Evolutionary conservation across 2,888 invertebrate genomes (phyloP).

Genomic region (Microplitis deprimator): DNA sequence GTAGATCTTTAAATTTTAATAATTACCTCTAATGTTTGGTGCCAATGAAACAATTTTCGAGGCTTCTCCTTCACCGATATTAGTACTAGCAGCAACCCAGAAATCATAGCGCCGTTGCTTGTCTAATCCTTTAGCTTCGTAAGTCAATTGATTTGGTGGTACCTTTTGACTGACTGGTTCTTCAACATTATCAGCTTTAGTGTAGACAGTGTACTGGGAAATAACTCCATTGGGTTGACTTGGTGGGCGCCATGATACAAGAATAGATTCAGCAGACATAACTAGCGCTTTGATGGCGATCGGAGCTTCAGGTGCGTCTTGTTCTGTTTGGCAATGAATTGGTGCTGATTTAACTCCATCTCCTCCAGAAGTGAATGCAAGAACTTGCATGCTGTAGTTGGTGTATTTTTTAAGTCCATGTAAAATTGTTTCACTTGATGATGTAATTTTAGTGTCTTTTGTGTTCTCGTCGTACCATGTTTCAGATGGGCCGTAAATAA

Average conservation of each 20-base stretch:
- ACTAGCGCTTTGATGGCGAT: slow-evolving; percentile 93
- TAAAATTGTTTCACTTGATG: slow-evolving; percentile 93
- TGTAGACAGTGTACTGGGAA: slow-evolving; percentile 93
- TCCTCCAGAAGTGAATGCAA: slow-evolving; percentile 95
- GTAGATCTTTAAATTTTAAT: neutral
- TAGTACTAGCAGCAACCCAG: slow-evolving; percentile 95
- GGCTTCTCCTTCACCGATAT: slow-evolving; percentile 93
- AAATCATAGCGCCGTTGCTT: slow-evolving; percentile 90
- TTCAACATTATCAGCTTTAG: slow-evolving; percentile 79
- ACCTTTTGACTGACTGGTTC: slow-evolving; percentile 84
- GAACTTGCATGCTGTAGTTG: slow-evolving; percentile 96
- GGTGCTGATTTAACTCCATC: slow-evolving; percentile 91
- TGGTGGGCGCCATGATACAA: slow-evolving; percentile 95
- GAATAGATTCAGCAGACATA: slow-evolving; percentile 91
- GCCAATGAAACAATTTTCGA: slow-evolving; percentile 90
- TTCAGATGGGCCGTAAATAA: slow-evolving; percentile 91
- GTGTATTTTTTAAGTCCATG: slow-evolving; percentile 95
- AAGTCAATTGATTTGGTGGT: slow-evolving; percentile 88
- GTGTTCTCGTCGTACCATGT: slow-evolving; percentile 94
- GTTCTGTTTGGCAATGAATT: slow-evolving; percentile 94
- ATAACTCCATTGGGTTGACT: slow-evolving; percentile 93
- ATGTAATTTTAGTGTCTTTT: slow-evolving; percentile 91
- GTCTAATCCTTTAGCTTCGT: slow-evolving; percentile 88
- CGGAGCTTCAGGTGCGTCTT: slow-evolving; percentile 96
- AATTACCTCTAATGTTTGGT: slow-evolving; percentile 83